A percentile compares a stretch with the other conserved stretches of the same genome.
Conservation (phyloP, 2,113 vertebrate species). For the Tupaia tana region DNA sequence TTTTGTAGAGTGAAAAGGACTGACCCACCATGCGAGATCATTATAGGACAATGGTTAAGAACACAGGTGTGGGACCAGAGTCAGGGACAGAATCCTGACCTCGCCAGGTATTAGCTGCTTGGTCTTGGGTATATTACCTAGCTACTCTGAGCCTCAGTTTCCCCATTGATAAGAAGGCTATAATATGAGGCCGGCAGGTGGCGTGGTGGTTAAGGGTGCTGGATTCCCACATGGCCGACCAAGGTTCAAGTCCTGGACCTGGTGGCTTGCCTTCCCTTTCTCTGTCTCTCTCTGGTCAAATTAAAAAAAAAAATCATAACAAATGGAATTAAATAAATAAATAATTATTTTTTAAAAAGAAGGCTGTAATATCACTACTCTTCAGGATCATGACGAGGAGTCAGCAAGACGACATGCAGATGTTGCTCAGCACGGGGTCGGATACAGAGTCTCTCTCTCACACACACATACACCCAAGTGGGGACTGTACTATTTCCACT, state of each 20-base stretch:
- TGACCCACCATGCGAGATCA: not conserved
- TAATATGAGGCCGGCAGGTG: no score
- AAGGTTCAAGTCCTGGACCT: no score
- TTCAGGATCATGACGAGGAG: not conserved
- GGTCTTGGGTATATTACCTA: not conserved
- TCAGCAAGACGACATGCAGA: not conserved
- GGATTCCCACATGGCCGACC: no score
- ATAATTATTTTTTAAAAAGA: not conserved
- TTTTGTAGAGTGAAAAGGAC: not conserved
- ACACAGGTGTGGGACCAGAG: not conserved
- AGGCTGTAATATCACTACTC: not conserved
- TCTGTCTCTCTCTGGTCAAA: no score
- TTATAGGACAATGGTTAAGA: not conserved
- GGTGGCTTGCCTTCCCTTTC: no score
- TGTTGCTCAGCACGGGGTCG: not conserved
- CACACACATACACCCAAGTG: fast-evolving
- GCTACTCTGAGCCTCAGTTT: not conserved
- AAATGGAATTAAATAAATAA: no score
- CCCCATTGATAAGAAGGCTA: not conserved
- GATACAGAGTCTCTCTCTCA: not conserved
- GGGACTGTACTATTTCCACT: not conserved
- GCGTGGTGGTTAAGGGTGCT: no score
- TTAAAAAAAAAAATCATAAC: no score
- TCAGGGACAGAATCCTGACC: not conserved
- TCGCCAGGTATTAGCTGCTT: not conserved